Percentiles rank a stretch among this genome's conserved stretches.
phyloP scores from a whole-genome alignment of 2,888 invertebrate species.

The Oeneis ivallda region DNA sequence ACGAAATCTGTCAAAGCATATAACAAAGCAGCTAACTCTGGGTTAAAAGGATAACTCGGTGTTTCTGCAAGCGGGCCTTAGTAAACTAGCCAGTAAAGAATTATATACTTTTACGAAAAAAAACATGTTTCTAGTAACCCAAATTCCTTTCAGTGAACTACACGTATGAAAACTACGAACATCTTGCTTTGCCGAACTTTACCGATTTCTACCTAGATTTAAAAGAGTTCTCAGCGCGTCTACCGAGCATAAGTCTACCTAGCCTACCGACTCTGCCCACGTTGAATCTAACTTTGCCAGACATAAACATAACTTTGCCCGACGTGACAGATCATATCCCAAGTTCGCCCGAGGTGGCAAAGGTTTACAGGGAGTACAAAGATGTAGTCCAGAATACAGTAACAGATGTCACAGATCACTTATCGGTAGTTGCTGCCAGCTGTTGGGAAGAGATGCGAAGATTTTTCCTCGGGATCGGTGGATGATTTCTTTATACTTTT shows the following conservation, averaged over 20 bases:
- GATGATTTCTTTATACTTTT: conserved; percentile 47
- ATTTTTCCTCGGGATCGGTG: conserved; percentile 64
- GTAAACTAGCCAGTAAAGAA: no score
- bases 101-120: no score
- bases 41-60: no score
- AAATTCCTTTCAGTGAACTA: conserved; percentile 75
- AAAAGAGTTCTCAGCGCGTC: conserved; percentile 58
- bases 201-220: conserved; percentile 71
- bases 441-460: conserved; percentile 73
- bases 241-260: conserved; percentile 52
- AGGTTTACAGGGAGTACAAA: conserved; percentile 70
- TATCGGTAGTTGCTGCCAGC: conserved; percentile 77
- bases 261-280: conserved; percentile 46
- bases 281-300: conserved; percentile 45
- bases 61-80: no score
- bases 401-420: conserved; percentile 76
- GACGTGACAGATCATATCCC: conserved; percentile 59
- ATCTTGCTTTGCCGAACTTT: conserved; percentile 70
- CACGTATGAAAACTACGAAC: conserved; percentile 74
- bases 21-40: no score
- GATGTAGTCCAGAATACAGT: conserved; percentile 75
- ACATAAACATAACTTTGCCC: conserved; percentile 47
- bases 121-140: conserved; percentile 13
- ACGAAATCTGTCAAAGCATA: no score
- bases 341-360: conserved; percentile 51